A percentile compares a stretch with the other conserved stretches of the same genome.
These are phyloP conservation scores for Peromyscus nudipes DNA, from an alignment of 2,797 vertebrate species.

Conservation along the genomic window DNA sequence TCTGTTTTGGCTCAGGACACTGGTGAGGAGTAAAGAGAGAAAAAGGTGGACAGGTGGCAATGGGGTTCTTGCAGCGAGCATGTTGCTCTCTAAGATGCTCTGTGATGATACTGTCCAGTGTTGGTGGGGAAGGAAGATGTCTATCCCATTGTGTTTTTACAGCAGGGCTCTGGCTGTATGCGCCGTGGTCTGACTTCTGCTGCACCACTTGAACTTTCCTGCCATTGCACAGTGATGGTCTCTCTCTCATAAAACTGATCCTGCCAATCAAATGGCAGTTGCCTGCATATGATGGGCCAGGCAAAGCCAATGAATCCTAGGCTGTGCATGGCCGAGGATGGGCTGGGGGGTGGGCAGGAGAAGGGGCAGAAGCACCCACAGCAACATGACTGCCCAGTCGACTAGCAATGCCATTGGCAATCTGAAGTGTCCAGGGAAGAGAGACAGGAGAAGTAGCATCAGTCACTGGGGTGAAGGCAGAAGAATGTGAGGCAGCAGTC, in stretches of 20 bases:
- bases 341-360: constrained; percentile 85
- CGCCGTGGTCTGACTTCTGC: constrained; percentile 99
- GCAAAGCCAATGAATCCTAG: constrained; percentile 89
- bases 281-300: constrained; percentile 86
- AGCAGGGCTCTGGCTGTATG: constrained; percentile 98
- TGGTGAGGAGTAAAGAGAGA: constrained; percentile 99
- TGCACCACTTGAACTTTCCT: constrained; percentile 95
- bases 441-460: constrained; percentile 91
- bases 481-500: constrained; percentile 93
- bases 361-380: constrained; percentile 88
- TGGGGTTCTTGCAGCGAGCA: constrained; percentile 99
- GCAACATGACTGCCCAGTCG: constrained; percentile 91
- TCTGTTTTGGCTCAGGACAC: constrained; percentile 99
- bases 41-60: constrained; percentile 98
- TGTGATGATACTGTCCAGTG: constrained; percentile 99
- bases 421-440: constrained; percentile 95
- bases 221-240: constrained; percentile 92
- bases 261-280: constrained; percentile 95
- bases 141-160: constrained; percentile 99
- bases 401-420: constrained; percentile 94
- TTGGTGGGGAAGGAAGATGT: constrained; percentile 97
- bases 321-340: constrained; percentile 92
- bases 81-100: constrained; percentile 99
- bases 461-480: constrained; percentile 91
- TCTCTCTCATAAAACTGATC: constrained; percentile 97